Evolutionary conservation across 2,888 invertebrate species (phyloP), one percentile per base, ranked within the genome.

Genomic region (Fragum whitleyi): DNA sequence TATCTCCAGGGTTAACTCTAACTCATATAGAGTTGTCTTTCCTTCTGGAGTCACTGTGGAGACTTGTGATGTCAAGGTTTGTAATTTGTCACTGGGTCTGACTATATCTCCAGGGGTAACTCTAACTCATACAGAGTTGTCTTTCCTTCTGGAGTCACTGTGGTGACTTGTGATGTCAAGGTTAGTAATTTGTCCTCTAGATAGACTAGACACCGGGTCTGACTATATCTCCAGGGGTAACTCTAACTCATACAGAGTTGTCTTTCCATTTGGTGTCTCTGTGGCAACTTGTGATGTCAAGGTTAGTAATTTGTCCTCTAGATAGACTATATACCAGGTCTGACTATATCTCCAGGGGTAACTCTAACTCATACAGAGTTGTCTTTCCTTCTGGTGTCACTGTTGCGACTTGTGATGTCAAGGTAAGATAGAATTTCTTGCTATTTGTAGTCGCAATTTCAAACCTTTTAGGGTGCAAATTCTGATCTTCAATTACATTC

Each of bases 61-160:
- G 32, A 87, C 87, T 26, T 93, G 93, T 89, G 91, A 92, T 81
- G 90, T 93, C 23, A 91, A 92, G 90, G 93, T 93, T 68, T 62
- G 72, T 36, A 28, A 1, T 0, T 32, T 57, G 92, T 76, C 88
- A 87, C n/a, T 6, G 93, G 93, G 0, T 90, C 92, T 1, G 93
- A 93, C 85, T 93, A 88, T 79, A 89, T 90, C 62, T 90, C 90
- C 51, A 79, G 92, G 6, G 86, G 86, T 7, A 83, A 82, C 26
- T 84, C 88, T 26, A 90, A 91, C 72, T 79, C 80, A 5, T 85
- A 89, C 84, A 87, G 92, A 83, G 90, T 92, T 81, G 83, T 91
- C 81, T 92, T 92, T 73, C 89, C 89, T 53, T 85, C 90, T 19
- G 92, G 92, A 9, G 86, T 90, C 65, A 88, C 88, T 32, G 83